Evolutionary conservation across 2,888 invertebrate species (phyloP).

Genomic region (Acanthococcus lagerstroemiae): DNA sequence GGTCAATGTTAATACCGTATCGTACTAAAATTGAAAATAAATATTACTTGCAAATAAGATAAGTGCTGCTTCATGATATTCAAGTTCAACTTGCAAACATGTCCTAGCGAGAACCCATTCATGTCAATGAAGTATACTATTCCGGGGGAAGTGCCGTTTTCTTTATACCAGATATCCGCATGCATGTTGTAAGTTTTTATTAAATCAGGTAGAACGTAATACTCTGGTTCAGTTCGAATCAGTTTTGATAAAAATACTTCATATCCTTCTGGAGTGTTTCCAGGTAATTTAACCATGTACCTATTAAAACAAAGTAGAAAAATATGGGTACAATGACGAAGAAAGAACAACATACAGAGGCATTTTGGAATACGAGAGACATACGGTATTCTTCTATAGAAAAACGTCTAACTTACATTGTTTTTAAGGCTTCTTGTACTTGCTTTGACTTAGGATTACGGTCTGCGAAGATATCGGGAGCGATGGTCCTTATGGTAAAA

Average conservation of each 20-base stretch:
- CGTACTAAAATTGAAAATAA: too few relatives aligned
- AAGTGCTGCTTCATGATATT: conserved; percentile 32
- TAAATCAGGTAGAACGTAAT: conserved; percentile 30
- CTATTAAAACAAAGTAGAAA: background rate
- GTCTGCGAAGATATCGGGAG: conserved; percentile 33
- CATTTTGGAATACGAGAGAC: too few relatives aligned
- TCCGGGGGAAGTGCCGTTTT: conserved; percentile 31
- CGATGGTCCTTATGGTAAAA: conserved; percentile 34
- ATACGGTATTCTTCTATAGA: too few relatives aligned
- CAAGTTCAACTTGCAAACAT: conserved; percentile 28
- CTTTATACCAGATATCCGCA: conserved; percentile 29
- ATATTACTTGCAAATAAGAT: conserved; percentile 32
- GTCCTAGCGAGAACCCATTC: conserved; percentile 32
- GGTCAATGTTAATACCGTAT: too few relatives aligned
- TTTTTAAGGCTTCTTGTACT: conserved; percentile 28
- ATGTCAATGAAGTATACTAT: conserved; percentile 31
- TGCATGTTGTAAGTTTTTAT: conserved; percentile 32
- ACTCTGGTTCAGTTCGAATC: conserved; percentile 26
- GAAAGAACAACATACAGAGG: too few relatives aligned
- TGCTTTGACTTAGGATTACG: conserved; percentile 23
- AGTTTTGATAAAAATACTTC: conserved; percentile 28
- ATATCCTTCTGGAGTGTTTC: conserved; percentile 27
- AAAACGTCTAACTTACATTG: conserved; percentile 27
- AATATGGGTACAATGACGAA: background rate
- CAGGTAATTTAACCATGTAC: conserved; percentile 20